Evolutionary conservation across 1,140 invertebrate genomes (phyloP).

Genomic region (Apis mellifera): DNA sequence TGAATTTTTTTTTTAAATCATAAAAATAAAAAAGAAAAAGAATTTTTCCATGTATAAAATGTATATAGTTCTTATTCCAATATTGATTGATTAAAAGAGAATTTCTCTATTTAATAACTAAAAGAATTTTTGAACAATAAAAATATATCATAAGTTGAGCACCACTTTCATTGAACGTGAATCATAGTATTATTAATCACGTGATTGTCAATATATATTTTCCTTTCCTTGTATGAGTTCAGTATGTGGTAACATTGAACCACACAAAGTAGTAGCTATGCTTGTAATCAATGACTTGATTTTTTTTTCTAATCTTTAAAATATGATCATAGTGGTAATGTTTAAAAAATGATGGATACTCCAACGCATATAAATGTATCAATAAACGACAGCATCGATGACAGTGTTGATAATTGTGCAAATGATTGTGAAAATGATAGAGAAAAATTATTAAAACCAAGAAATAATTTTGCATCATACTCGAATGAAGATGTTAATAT

Average conservation of each 20-base stretch:
- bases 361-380: slow-evolving; percentile 50
- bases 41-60: not conserved
- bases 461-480: slow-evolving; percentile 78
- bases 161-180: slow-evolving; percentile 20
- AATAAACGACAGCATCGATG: slow-evolving; percentile 59
- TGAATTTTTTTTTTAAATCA: not conserved
- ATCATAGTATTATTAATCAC: slow-evolving; percentile 50
- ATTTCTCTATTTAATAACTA: not conserved
- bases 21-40: not conserved
- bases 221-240: not conserved
- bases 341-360: slow-evolving; percentile 54
- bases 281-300: not conserved
- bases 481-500: slow-evolving; percentile 66
- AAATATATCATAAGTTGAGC: not conserved
- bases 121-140: not conserved
- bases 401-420: slow-evolving; percentile 15
- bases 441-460: slow-evolving; percentile 65
- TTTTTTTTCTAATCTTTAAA: not conserved
- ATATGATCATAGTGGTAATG: not conserved
- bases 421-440: slow-evolving; percentile 47
- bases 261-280: not conserved
- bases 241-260: not conserved
- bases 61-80: not conserved
- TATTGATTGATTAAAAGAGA: not conserved
- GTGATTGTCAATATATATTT: not conserved